Percentiles rank a stretch among this genome's conserved stretches.
These are phyloP conservation scores for Saxicola maurus DNA, from an alignment of 2,797 vertebrate genomes.

Conservation along the genomic window DNA sequence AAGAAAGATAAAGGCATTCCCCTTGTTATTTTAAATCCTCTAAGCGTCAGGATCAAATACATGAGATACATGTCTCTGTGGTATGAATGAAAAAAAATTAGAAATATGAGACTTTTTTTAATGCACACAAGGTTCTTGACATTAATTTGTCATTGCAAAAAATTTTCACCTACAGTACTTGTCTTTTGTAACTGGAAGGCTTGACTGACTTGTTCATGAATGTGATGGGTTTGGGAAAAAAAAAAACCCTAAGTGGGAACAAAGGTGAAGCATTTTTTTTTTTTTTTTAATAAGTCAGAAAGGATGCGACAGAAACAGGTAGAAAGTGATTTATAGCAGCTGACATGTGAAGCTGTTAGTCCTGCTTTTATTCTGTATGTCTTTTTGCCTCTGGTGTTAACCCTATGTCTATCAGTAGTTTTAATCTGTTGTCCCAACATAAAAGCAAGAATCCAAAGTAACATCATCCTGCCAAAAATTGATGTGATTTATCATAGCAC, in stretches of 20 bases:
- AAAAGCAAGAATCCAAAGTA: not conserved
- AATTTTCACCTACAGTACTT: not conserved
- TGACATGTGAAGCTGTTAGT: not conserved
- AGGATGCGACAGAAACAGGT: not conserved
- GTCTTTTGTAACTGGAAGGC: not conserved
- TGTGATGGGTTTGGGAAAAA: not conserved
- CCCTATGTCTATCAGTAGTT: not conserved
- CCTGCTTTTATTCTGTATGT: not conserved
- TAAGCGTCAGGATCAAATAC: not conserved
- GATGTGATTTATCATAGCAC: not conserved
- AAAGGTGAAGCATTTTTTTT: not conserved
- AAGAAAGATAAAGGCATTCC: not conserved
- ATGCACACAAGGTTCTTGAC: not conserved
- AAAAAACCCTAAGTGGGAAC: not conserved
- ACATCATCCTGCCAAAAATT: not conserved
- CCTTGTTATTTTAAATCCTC: not conserved
- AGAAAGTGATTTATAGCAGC: not conserved
- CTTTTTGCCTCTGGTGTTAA: not conserved
- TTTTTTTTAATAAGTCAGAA: not conserved
- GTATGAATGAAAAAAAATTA: not conserved
- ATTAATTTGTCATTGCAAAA: not conserved
- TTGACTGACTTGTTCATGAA: not conserved
- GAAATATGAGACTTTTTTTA: not conserved
- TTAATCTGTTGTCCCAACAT: not conserved
- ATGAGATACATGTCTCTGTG: not conserved